Percentiles rank a stretch among this genome's conserved stretches.
phyloP scores from a whole-genome alignment of 2,797 vertebrate species.

The Lutra lutra region DNA sequence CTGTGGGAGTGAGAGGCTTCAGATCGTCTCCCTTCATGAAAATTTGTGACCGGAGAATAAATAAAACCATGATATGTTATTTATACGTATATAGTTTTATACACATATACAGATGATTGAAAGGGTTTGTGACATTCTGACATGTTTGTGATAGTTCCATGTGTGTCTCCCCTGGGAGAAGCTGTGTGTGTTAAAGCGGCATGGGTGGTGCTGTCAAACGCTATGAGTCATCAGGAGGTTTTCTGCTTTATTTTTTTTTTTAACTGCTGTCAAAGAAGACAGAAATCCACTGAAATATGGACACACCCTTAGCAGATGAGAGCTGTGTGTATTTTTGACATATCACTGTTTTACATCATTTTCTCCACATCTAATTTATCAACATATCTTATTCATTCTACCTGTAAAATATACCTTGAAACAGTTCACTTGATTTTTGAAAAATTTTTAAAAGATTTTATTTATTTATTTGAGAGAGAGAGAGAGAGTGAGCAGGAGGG shows the following conservation, averaged over 20 bases:
- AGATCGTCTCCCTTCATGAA: neutral
- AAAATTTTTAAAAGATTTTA: no score
- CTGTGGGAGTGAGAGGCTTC: neutral
- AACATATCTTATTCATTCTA: neutral
- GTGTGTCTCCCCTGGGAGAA: neutral
- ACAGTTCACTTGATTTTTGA: neutral
- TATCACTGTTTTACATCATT: neutral
- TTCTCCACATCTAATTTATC: neutral
- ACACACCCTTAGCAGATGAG: neutral
- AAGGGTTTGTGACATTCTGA: neutral
- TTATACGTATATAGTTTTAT: neutral
- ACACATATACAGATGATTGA: neutral
- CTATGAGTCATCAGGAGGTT: neutral
- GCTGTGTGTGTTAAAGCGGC: neutral
- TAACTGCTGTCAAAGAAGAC: neutral
- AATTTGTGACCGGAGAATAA: neutral
- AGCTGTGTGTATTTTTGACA: neutral
- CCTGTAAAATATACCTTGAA: neutral
- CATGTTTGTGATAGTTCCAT: neutral
- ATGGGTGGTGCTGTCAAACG: neutral
- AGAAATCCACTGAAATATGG: neutral
- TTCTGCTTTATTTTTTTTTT: neutral
- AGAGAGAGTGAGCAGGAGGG: no score
- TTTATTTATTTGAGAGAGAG: no score
- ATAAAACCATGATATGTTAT: neutral